These are phyloP conservation scores for Alca torda DNA, from an alignment of 2,797 vertebrate species.

Conservation along the genomic window DNA sequence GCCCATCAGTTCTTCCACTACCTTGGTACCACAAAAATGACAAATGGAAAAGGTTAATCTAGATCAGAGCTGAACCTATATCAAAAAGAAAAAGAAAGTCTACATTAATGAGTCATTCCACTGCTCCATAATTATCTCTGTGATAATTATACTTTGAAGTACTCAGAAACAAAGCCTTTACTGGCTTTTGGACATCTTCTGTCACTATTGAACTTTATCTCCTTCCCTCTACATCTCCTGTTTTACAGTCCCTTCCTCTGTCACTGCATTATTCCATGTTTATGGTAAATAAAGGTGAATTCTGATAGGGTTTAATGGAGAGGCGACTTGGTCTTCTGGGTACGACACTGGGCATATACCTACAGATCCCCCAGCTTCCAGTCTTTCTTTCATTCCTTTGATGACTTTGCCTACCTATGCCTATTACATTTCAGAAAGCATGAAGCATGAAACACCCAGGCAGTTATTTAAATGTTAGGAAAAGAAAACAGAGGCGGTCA, in stretches of 20 bases:
- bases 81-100: not conserved
- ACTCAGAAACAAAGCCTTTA: not conserved
- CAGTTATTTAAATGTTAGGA: not conserved
- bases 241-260: not conserved
- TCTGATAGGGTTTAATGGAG: not conserved
- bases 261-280: not conserved
- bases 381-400: not conserved
- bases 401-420: not conserved
- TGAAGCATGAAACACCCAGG: not conserved
- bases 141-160: not conserved
- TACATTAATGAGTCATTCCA: not conserved
- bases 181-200: not conserved
- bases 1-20: not conserved
- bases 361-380: not conserved
- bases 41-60: not conserved
- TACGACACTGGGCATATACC: not conserved
- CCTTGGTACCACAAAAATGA: not conserved
- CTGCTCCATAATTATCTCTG: not conserved
- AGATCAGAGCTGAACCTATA: not conserved
- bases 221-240: not conserved
- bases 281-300: not conserved
- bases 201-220: not conserved
- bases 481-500: not conserved
- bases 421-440: not conserved
- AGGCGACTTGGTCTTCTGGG: not conserved